These are phyloP conservation scores for Corvus hawaiiensis DNA, from an alignment of 2,113 vertebrate genomes.

Conservation along the genomic window DNA sequence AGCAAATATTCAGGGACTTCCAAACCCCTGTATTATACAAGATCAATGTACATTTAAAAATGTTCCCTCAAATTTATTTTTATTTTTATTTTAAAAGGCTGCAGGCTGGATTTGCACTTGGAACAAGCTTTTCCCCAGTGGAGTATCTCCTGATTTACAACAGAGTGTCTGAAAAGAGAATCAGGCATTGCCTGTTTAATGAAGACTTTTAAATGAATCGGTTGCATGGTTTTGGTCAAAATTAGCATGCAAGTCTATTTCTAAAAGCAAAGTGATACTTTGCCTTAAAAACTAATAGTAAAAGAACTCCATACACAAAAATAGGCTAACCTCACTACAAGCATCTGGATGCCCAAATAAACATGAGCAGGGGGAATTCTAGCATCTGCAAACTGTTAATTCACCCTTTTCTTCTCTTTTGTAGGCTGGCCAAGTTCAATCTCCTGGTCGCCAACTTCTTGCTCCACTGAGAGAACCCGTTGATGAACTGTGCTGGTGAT, in stretches of 20 bases:
- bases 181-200: slow-evolving; percentile 4
- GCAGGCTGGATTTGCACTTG: slow-evolving; percentile 26
- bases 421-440: slow-evolving; percentile 53
- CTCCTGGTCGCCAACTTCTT: slow-evolving; percentile 48
- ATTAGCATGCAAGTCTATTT: slow-evolving; percentile 39
- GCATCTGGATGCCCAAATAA: slow-evolving; percentile 58
- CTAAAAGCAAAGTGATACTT: slow-evolving; percentile 34
- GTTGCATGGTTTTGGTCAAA: slow-evolving; percentile 18
- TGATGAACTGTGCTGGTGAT: slow-evolving; percentile 55
- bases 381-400: slow-evolving; percentile 64
- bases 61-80: neutral
- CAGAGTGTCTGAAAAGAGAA: slow-evolving; percentile 2
- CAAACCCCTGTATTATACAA: neutral
- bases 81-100: neutral
- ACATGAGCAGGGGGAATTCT: slow-evolving; percentile 14
- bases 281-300: neutral
- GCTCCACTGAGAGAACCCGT: slow-evolving; percentile 10
- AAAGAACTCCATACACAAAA: slow-evolving; percentile 1
- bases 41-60: neutral
- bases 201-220: slow-evolving; percentile 19
- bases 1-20: slow-evolving; percentile 7
- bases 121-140: neutral
- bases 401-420: slow-evolving; percentile 58
- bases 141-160: slow-evolving; percentile 21
- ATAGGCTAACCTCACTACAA: neutral